Percentiles rank a stretch among this genome's conserved stretches.
Evolutionary conservation across 2,113 vertebrate genomes (phyloP).

Genomic region (Carassius carassius): DNA sequence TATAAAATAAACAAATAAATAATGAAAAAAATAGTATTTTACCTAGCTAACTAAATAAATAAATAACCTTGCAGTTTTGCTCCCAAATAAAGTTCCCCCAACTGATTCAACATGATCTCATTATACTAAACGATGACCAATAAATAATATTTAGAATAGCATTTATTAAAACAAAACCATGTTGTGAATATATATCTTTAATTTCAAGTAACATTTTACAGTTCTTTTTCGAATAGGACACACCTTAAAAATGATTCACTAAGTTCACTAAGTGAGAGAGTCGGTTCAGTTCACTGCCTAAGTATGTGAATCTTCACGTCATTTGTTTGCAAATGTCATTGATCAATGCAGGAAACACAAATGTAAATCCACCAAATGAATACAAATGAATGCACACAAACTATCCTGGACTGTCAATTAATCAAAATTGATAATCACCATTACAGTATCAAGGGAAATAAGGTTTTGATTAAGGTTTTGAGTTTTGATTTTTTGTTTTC

Average conservation of each 20-base stretch:
- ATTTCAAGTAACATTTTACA: background rate
- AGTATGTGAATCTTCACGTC: background rate
- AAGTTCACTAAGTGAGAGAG: background rate
- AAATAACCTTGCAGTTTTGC: background rate
- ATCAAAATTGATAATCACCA: background rate
- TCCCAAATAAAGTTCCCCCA: background rate
- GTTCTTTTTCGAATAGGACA: background rate
- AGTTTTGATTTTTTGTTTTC: background rate
- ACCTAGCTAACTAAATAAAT: background rate
- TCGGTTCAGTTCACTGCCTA: background rate
- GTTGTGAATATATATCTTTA: background rate
- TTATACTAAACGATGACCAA: background rate
- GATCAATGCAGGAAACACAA: background rate
- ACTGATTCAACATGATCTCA: background rate
- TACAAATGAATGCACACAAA: background rate
- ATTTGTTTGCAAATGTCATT: background rate
- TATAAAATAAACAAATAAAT: background rate
- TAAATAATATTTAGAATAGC: background rate
- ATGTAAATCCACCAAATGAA: background rate
- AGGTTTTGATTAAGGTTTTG: too few relatives aligned
- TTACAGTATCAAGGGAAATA: constrained; percentile 12
- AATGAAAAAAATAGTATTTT: background rate
- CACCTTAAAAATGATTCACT: background rate
- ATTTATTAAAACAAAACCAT: background rate
- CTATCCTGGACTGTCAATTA: background rate